These are phyloP conservation scores for Dryadula phaetusa DNA, from an alignment of 2,888 invertebrate genomes.

Conservation along the genomic window DNA sequence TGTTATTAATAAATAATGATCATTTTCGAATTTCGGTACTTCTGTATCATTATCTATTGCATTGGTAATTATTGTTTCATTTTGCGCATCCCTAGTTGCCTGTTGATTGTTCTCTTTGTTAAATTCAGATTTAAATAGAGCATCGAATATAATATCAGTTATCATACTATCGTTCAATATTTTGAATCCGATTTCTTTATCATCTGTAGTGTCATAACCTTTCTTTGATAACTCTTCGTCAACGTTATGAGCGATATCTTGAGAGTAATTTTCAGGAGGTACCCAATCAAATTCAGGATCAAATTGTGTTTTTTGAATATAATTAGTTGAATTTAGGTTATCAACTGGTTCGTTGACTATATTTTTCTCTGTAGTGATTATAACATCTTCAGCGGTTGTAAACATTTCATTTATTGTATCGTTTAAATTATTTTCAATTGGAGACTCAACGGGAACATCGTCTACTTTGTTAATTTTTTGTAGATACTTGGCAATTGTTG, in stretches of 20 bases:
- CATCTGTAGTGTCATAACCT: conserved; percentile 34
- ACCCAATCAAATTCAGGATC: conserved; percentile 61
- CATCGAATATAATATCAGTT: conserved; percentile 38
- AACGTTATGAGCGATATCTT: conserved; percentile 58
- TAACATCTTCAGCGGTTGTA: conserved; percentile 32
- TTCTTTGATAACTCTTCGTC: conserved; percentile 57
- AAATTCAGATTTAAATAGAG: conserved; percentile 31
- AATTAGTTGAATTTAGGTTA: conserved; percentile 41
- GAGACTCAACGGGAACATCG: conserved; percentile 34
- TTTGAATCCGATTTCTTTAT: conserved; percentile 25
- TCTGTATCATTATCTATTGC: neutral
- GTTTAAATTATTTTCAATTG: conserved; percentile 19
- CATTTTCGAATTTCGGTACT: neutral
- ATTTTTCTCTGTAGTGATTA: conserved; percentile 33
- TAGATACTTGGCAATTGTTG: conserved; percentile 76
- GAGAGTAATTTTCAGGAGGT: conserved; percentile 60
- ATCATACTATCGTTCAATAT: conserved; percentile 33
- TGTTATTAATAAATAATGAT: conserved; percentile 8
- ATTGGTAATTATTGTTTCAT: neutral
- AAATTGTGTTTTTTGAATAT: conserved; percentile 36
- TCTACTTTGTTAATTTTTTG: conserved; percentile 48
- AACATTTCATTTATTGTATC: conserved; percentile 28
- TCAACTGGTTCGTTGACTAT: conserved; percentile 32
- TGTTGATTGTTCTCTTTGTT: conserved; percentile 10
- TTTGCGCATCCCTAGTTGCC: conserved; percentile 10